Evolutionary conservation across 2,113 vertebrate species (phyloP).

Genomic region (Myotis lucifugus): DNA sequence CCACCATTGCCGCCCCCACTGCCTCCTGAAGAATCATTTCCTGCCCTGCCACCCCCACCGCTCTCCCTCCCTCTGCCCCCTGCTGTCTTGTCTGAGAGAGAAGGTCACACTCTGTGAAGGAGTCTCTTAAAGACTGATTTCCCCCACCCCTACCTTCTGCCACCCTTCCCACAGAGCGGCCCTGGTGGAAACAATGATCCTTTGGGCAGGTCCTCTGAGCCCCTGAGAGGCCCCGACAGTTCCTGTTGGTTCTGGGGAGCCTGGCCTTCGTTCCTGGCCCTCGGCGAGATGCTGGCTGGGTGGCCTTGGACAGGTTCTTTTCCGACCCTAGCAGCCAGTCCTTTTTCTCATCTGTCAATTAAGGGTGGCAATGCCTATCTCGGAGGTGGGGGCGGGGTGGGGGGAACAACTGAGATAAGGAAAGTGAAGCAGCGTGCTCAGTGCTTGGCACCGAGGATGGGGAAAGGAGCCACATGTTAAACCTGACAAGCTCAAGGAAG

Average conservation of each 20-base stretch:
- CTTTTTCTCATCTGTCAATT: neutral
- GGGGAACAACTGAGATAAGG: neutral
- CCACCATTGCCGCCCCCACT: neutral
- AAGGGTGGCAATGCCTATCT: neutral
- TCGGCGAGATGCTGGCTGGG: neutral
- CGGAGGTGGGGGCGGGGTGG: neutral
- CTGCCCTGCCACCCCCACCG: neutral
- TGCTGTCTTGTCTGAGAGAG: neutral
- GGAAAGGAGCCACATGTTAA: neutral
- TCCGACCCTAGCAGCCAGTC: neutral
- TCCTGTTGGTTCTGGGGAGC: neutral
- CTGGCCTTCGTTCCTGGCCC: neutral
- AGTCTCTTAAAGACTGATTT: neutral
- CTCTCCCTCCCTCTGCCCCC: neutral
- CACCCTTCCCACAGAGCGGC: neutral
- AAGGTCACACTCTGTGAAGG: neutral
- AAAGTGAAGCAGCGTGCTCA: neutral
- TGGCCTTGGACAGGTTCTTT: neutral
- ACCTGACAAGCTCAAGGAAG: neutral
- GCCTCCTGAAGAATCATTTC: neutral
- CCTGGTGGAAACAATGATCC: neutral
- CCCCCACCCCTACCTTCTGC: neutral
- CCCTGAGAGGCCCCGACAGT: neutral
- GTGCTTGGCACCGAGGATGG: neutral
- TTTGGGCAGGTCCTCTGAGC: neutral